Evolutionary conservation across 2,888 invertebrate genomes (phyloP), one percentile per base, ranked within the genome.

Genomic region (Colostygia pectinataria): DNA sequence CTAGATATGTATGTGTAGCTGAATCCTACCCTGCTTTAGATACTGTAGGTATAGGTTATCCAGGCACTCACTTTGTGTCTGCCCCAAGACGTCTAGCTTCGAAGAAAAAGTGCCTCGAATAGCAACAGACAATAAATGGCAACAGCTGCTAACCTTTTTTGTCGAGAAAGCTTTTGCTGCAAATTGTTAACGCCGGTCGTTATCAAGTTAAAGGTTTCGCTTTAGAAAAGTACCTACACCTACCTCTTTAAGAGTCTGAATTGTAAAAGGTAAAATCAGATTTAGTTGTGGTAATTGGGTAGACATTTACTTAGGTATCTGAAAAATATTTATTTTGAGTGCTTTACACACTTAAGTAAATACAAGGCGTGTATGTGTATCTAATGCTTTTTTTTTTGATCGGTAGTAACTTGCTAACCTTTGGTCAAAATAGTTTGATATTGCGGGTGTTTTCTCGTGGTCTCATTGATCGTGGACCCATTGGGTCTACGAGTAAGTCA

Each of bases 71-170:
- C 55, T 67, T 60, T 59, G 56, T 53, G 52, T 59, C 55, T 55
- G 46, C 38, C 32, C 23, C 38, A 44, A 53, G 56, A 58, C 27
- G 51, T 52, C 50, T 52, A 44, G 56, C 48, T 31, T 32, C 42
- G 36, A 55, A 58, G 54, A 52, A 58, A 58, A 46, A 41, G 46
- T 61, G 56, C 56, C 45, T 54, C 37, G 40, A 55, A 58, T 45
- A 53, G 47, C 31, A 54, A 51, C 54, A 60, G 59, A 57, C 57
- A 57, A 53, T 61, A 57, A 61, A 61, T 50, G 45, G 50, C n/a
- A n/a, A 34, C 42, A 48, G 49, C 51, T 46, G 46, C 52, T 49
- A 55, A 43, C 41, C 45, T 52, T 49, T 45, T 59, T 48, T 48
- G 38, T 53, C 37, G 45, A 46, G 51, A 49, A 50, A 27, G 39